Evolutionary conservation across 2,888 invertebrate species (phyloP), one percentile per base, ranked within the genome.

Genomic region (Dolomedes plantarius): DNA sequence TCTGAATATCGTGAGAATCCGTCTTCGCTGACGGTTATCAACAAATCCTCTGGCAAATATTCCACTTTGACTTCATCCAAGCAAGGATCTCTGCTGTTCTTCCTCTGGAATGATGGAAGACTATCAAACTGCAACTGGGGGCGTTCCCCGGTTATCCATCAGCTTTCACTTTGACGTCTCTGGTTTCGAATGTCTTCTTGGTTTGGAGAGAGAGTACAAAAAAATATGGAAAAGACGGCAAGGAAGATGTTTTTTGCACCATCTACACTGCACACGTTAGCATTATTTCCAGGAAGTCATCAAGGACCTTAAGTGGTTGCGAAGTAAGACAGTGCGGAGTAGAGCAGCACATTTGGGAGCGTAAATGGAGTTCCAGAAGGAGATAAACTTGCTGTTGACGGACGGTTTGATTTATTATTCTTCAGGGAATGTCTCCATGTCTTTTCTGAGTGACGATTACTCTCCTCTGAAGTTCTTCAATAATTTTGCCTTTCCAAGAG

Each of bases 321-420:
- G 64, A 65, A 72, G 11, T 46, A 16, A 6, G 46, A 46, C 16
- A 16, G 46, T n/a, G 79, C 27, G 39, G 41, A 46, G 71, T 31
- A 36, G 39, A 29, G 69, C 31, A 31, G 31, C 31, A 67, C 78
- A 32, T 79, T 72, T 79, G 72, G 50, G 28, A 39, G 31, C 1
- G 31, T 65, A 56, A 76, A 68, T 73, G 64, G 79, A 41, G 72
- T 46, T 65, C 46, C 50, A 23, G 68, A 27, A 62, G 31, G 65
- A 65, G 73, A 80, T 80, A 80, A 80, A 80, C 67, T 80, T 29
- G 28, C 9, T 65, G 79, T 65, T 80, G 73, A 80, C 46, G 32
- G 79, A 46, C 19, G 50, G 50, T 80, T 41, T 73, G 79, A 80
- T 80, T 80, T 80, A 80, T 73, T 67, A 50, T 73, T 78, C 64